phyloP scores from a whole-genome alignment of 2,888 invertebrate genomes.

The Ophion slaviceki region DNA sequence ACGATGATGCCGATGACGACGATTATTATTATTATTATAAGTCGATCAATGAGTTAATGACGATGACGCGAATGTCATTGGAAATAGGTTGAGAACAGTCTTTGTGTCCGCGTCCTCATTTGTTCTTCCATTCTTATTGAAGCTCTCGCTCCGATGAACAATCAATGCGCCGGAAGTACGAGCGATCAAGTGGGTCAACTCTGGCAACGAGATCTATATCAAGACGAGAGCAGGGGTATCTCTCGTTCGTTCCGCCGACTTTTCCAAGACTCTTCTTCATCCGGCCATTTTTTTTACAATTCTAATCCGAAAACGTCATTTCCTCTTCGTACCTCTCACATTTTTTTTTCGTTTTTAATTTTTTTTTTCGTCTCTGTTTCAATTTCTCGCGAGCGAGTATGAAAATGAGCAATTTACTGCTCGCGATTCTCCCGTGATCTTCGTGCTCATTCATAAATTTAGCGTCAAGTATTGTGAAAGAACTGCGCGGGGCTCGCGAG shows the following conservation, averaged over 20 bases:
- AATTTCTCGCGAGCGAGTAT: neutral
- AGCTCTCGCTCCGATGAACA: conserved; percentile 60
- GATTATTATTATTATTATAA: conserved; percentile 15
- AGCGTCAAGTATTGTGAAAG: conserved; percentile 40
- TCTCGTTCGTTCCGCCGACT: conserved; percentile 5
- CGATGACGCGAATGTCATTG: conserved; percentile 32
- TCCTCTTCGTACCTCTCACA: neutral
- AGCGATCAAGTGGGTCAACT: conserved; percentile 70
- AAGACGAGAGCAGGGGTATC: conserved; percentile 11
- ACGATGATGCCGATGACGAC: conserved; percentile 6
- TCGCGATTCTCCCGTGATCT: conserved; percentile 21
- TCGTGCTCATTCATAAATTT: conserved; percentile 48
- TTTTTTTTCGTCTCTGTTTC: no score
- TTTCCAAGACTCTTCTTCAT: conserved; percentile 38
- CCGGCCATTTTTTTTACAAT: conserved; percentile 25
- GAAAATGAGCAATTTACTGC: neutral
- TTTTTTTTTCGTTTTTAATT: neutral
- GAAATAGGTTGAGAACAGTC: neutral
- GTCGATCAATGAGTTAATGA: conserved; percentile 24
- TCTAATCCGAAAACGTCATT: neutral
- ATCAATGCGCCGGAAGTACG: conserved; percentile 69
- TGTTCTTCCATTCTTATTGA: conserved; percentile 53
- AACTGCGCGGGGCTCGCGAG: conserved; percentile 15
- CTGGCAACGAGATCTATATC: conserved; percentile 33
- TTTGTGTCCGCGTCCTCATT: conserved; percentile 6